Evolutionary conservation across 2,113 vertebrate species (phyloP).

Genomic region (Xiphorhynchus elegans): DNA sequence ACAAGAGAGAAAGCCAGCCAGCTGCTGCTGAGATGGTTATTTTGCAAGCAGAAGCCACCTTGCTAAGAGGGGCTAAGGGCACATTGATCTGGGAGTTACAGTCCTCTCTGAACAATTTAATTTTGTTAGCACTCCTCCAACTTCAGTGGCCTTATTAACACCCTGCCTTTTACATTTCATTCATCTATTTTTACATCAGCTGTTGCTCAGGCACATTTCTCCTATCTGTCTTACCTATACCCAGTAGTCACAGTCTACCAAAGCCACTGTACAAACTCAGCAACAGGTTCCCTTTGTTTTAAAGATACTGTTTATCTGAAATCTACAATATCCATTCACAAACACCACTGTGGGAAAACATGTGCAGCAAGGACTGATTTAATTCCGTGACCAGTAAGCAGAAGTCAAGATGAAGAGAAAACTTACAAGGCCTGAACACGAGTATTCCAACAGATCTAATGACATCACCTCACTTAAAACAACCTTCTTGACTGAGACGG

Average conservation of each 20-base stretch:
- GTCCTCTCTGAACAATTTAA: neutral
- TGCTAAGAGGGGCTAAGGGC: neutral
- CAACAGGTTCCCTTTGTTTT: neutral
- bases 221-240: neutral
- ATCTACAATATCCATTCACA: neutral
- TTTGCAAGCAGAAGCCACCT: neutral
- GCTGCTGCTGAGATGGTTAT: neutral
- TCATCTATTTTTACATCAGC: neutral
- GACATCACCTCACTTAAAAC: neutral
- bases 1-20: neutral
- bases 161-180: neutral
- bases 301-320: neutral
- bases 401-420: neutral
- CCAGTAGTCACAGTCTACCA: neutral
- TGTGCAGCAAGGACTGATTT: neutral
- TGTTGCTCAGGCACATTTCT: neutral
- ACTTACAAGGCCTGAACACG: neutral
- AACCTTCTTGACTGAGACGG: neutral
- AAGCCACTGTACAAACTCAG: neutral
- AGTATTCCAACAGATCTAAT: neutral
- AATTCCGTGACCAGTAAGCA: neutral
- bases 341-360: neutral
- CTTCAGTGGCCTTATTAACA: neutral
- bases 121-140: neutral
- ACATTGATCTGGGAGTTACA: neutral